Base-by-base conservation (phyloP, 2,113 vertebrate genomes). In the Condylura cristata region DNA sequence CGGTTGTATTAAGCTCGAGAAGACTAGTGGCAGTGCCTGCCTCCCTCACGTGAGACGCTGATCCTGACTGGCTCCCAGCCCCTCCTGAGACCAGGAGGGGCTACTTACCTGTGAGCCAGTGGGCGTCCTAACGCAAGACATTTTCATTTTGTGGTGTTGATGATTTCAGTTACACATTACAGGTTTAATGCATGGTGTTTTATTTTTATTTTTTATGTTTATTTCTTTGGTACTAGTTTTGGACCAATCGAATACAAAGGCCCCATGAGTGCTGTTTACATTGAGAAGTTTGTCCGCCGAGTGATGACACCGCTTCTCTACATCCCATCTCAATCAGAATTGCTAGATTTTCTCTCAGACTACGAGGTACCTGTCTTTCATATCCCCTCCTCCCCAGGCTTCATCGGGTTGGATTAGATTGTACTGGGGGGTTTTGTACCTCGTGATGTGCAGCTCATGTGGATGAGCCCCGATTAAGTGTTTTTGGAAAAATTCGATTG, bases 231-330 rank as follows among this genome's bases (percentile, higher is more conserved):
- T 93, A 97, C 96, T 98, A 99, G 99, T 98, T 99, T 99, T 98
- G 99, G 99, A 96, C 99, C 99, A 88, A 99, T 99, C 91, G 99
- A 99, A 97, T 99, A 99, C 98, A 99, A 98, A 98, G 99, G 99
- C 96, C 99, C 99, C 6, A 97, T 99, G 97, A 98, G 98, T 94
- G 99, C 99, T 87, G 98, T 99, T 95, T 99, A 99, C 96, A 98
- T 99, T 98, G 99, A 99, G 98, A 99, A 98, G 97, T 99, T 99
- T 97, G 98, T 99, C 94, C 99, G 98, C 56, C 97, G 98, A 95
- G 99, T 99, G 98, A 99, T 99, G 98, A 98, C 98, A 94, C 99
- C 99, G 44, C 98, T 99, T 94, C 99, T 98, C 16, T 99, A 99
- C 98, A 98, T 99, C 96, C 98, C 99, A 68, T 99, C 99, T 89